Conservation (phyloP, 2,888 invertebrate genomes). For the Cabera pusaria region DNA sequence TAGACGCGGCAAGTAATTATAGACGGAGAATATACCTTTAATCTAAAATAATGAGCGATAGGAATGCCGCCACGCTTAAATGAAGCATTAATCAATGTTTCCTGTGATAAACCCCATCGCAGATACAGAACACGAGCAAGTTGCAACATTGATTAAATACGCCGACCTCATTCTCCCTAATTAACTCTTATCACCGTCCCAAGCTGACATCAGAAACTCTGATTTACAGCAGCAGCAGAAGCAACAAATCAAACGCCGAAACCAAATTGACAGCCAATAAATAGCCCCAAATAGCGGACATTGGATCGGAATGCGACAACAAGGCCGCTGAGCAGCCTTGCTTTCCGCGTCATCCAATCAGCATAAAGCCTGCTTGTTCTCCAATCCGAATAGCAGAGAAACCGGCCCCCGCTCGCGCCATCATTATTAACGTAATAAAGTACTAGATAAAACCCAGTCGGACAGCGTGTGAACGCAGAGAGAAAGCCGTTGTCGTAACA, state of each 20-base stretch:
- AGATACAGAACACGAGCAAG: conserved; percentile 11
- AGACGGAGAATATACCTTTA: conserved; percentile 4
- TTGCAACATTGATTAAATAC: no score
- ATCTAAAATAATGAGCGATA: conserved; percentile 8
- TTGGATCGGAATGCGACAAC: conserved; percentile 67
- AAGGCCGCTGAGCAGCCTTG: conserved; percentile 77
- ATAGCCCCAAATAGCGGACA: conserved; percentile 62
- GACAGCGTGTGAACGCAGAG: conserved; percentile 80
- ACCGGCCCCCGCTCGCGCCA: conserved; percentile 74
- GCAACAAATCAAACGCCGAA: conserved; percentile 52
- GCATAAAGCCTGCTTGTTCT: conserved; percentile 63
- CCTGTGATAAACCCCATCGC: not conserved
- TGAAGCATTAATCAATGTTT: not conserved
- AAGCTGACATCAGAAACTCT: conserved; percentile 34
- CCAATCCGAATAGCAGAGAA: conserved; percentile 65
- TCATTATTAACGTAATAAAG: conserved; percentile 78
- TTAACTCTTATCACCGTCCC: conserved; percentile 28
- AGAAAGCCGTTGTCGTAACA: conserved; percentile 78
- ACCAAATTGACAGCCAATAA: conserved; percentile 58
- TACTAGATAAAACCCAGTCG: conserved; percentile 74
- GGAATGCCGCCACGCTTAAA: conserved; percentile 2
- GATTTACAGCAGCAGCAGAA: conserved; percentile 30
- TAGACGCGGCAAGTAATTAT: conserved; percentile 15
- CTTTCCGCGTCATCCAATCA: conserved; percentile 77
- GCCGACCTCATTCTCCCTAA: conserved; percentile 25